Conservation (phyloP, 2,113 vertebrate species). For the Odocoileus hemionus region DNA sequence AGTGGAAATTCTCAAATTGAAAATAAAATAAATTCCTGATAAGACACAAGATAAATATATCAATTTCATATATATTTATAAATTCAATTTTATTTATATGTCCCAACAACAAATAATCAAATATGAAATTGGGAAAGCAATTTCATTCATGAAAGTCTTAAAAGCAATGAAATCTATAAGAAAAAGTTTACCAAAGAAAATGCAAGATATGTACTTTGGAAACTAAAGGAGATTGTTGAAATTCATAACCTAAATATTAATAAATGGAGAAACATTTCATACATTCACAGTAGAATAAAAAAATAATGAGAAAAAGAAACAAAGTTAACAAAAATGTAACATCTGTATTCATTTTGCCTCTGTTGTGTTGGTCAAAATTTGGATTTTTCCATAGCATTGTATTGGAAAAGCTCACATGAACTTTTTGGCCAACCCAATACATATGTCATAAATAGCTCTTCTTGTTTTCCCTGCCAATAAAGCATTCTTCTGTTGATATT, state of each 20-base stretch:
- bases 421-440: not conserved
- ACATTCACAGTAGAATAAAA: not conserved
- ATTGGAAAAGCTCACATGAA: not conserved
- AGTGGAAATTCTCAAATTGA: not conserved
- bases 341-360: not conserved
- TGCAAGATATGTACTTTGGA: not conserved
- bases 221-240: not conserved
- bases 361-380: not conserved
- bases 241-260: not conserved
- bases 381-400: not conserved
- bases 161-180: not conserved
- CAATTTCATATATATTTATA: not conserved
- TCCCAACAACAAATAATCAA: not conserved
- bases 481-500: not conserved
- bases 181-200: not conserved
- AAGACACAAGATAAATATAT: not conserved
- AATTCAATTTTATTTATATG: not conserved
- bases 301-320: not conserved
- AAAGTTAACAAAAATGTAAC: not conserved
- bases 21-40: not conserved
- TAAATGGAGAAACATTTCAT: not conserved
- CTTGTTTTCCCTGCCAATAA: not conserved
- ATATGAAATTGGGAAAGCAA: not conserved
- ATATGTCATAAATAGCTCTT: not conserved
- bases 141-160: not conserved